These are phyloP conservation scores for Brienomyrus brachyistius DNA, from an alignment of 2,113 vertebrate species.

Conservation along the genomic window DNA sequence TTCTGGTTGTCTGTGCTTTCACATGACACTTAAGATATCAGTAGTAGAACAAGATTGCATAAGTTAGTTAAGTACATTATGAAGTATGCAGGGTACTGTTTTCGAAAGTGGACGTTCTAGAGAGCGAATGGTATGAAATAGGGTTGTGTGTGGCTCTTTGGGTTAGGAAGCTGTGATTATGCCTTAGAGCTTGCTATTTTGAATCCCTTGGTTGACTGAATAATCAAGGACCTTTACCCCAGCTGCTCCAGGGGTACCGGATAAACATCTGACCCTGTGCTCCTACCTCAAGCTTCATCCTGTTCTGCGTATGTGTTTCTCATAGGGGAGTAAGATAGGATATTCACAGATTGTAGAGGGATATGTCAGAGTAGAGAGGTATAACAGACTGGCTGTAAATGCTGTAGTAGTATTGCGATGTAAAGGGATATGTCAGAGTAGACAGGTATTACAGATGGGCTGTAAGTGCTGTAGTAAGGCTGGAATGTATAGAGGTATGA, in stretches of 20 bases:
- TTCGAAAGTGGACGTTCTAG: not conserved
- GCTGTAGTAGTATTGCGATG: not conserved
- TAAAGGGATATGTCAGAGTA: not conserved
- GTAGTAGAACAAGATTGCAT: not conserved
- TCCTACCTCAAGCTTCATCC: not conserved
- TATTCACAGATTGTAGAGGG: not conserved
- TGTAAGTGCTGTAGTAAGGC: not conserved
- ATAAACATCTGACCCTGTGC: not conserved
- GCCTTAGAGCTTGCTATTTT: not conserved
- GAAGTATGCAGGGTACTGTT: not conserved
- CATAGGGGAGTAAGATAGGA: not conserved
- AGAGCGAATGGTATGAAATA: not conserved
- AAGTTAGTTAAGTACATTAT: not conserved
- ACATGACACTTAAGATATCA: not conserved
- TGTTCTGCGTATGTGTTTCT: not conserved
- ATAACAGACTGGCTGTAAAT: not conserved
- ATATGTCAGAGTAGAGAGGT: not conserved
- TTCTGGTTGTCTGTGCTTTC: not conserved
- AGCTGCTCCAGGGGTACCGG: not conserved
- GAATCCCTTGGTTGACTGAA: not conserved
- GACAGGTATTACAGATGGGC: not conserved
- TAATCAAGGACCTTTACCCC: not conserved
- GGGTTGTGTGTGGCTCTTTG: not conserved
- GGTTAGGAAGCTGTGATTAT: not conserved
- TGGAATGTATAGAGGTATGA: not conserved